Evolutionary conservation across 2,113 vertebrate species (phyloP).

Genomic region (Rhizomys pruinosus): DNA sequence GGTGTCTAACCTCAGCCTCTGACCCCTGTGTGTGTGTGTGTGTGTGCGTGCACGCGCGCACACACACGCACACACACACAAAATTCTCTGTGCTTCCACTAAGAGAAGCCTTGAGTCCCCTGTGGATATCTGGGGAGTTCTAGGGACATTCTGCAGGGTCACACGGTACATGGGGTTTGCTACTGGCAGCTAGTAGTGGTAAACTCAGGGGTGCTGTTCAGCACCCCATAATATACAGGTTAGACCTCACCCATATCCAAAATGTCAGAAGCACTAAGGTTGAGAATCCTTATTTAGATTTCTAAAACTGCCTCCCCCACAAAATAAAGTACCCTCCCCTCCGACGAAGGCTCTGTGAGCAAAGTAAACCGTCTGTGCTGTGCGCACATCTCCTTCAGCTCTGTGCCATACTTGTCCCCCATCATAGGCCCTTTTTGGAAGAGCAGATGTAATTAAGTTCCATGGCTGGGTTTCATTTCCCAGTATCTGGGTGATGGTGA

Average conservation of each 20-base stretch:
- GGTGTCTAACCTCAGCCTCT: too few species aligned
- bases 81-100: neutral
- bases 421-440: slow-evolving; percentile 27
- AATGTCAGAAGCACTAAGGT: neutral
- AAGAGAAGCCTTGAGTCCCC: neutral
- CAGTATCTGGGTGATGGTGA: slow-evolving; percentile 14
- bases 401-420: neutral
- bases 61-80: neutral
- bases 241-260: neutral
- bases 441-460: slow-evolving; percentile 70
- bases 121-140: neutral
- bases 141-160: neutral
- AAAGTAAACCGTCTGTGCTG: neutral
- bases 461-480: slow-evolving; percentile 41
- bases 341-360: neutral
- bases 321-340: neutral
- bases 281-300: neutral
- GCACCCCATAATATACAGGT: neutral
- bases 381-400: neutral
- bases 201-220: neutral
- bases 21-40: too few species aligned
- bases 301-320: neutral
- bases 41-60: too few species aligned
- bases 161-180: too few species aligned
- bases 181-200: neutral